Base-by-base conservation (phyloP, 2,888 invertebrate species). In the Tholera decimalis region DNA sequence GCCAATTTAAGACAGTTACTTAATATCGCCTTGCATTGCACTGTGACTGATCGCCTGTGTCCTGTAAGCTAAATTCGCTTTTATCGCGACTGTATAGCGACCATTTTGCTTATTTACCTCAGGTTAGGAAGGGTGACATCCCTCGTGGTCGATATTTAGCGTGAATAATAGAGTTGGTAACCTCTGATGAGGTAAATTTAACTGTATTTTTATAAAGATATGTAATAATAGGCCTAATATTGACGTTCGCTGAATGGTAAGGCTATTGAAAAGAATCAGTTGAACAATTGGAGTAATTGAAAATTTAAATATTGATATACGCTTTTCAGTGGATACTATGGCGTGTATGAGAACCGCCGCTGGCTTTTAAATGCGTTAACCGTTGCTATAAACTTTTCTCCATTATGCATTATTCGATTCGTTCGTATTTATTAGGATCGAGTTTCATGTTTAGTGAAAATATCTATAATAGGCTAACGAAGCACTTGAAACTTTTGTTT, bases 151-250 rank as follows among this genome's bases (percentile, higher is more conserved):
- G 53, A 70, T 59, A 76, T 69, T 61, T 43, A 47, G 55, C 22
- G 46, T 71, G 44, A 57, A 66, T 67, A 35, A 64, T 65, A 46
- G 30, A 61, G 49, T 58, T 57, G 22, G 18, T 66, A 61, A 24
- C 46, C 50, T 70, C 24, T 35, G 22, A 35, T 2, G 49, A 53
- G 49, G 39, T 39, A 33, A 54, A 30, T 15, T 28, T 44, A 61
- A 55, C 54, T 55, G 44, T 70, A 60, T 62, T 73, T 77, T 62
- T 74, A 51, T 59, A 47, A 65, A 57, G 51, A 15, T 0, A 22
- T 44, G 4, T 46, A 15, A 41, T 22, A 56, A 9, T 70, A 59
- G 60, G 67, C 61, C 59, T 73, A 64, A 58, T 44, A 5, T 62
- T 39, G 15, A 37, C 37, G 2, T 56, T 41, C n/a, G 33, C 60